Evolutionary conservation across 1,140 invertebrate species (phyloP).

Genomic region (Apis dorsata): DNA sequence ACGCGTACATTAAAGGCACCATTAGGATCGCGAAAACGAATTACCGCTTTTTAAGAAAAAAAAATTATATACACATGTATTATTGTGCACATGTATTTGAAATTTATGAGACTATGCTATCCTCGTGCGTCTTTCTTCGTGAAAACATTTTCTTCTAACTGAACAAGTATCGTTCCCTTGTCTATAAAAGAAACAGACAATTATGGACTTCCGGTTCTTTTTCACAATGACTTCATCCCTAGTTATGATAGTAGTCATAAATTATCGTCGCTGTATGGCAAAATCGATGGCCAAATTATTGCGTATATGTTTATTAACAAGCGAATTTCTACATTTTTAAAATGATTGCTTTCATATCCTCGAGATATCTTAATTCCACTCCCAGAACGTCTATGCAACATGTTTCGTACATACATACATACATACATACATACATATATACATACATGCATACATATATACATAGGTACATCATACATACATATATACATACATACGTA

Average conservation of each 20-base stretch:
- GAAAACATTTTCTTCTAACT: slow-evolving; percentile 15
- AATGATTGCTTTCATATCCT: slow-evolving; percentile 26
- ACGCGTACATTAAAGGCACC: slow-evolving; percentile 21
- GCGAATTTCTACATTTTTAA: slow-evolving; percentile 54
- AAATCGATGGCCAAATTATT: slow-evolving; percentile 36
- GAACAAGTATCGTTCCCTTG: slow-evolving; percentile 14
- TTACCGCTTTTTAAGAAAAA: slow-evolving; percentile 25
- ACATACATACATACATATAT: background rate
- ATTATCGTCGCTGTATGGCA: slow-evolving; percentile 11
- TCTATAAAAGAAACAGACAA: background rate
- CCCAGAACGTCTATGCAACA: slow-evolving; percentile 48
- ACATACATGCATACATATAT: slow-evolving; percentile 36
- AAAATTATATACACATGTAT: slow-evolving; percentile 32
- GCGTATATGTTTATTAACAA: slow-evolving; percentile 36
- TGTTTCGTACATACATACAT: slow-evolving; percentile 65
- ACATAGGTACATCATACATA: background rate
- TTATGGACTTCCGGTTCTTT: slow-evolving; percentile 24
- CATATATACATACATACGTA: slow-evolving; percentile 6
- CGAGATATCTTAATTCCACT: slow-evolving; percentile 43
- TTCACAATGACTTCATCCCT: slow-evolving; percentile 20
- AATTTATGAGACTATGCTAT: slow-evolving; percentile 33
- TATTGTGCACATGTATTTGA: slow-evolving; percentile 34
- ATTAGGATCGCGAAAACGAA: slow-evolving; percentile 16
- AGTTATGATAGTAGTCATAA: slow-evolving; percentile 8
- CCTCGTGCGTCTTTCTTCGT: slow-evolving; percentile 10